Percentiles rank a stretch among this genome's conserved stretches.
Evolutionary conservation across 30 jellyfish, hydroid and myxozoan genomes (phyloP).

Genomic region (Chironex yamaguchii): DNA sequence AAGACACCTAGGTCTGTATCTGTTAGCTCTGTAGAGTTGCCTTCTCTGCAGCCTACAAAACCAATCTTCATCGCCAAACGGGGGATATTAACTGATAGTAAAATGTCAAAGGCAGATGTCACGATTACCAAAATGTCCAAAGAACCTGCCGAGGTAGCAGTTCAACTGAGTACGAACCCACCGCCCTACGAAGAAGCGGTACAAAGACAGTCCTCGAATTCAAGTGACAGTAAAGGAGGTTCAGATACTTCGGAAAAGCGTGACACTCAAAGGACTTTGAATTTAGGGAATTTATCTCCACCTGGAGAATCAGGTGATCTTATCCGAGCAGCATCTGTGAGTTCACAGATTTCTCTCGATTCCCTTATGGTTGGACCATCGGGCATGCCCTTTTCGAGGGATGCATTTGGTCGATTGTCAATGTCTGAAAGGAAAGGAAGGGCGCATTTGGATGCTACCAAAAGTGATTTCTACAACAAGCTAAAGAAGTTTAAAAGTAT

Average conservation of each 20-base stretch:
- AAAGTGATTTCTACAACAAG: slow-evolving; percentile 82
- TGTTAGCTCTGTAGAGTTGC: slow-evolving; percentile 79
- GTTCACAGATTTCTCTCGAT: slow-evolving; percentile 90
- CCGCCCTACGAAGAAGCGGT: not conserved
- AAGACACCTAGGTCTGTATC: slow-evolving; percentile 69
- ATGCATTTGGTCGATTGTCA: slow-evolving; percentile 94
- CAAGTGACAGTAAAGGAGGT: not conserved
- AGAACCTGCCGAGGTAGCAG: not conserved
- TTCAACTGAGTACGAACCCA: not conserved
- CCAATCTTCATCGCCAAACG: slow-evolving; percentile 45
- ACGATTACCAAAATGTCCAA: not conserved
- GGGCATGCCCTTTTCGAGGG: slow-evolving; percentile 92
- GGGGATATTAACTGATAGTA: not conserved
- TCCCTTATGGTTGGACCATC: slow-evolving; percentile 90
- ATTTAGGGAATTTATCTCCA: not conserved
- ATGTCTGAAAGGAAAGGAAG: slow-evolving; percentile 98
- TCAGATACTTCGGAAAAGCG: not conserved
- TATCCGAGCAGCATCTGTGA: slow-evolving; percentile 74
- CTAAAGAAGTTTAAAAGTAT: slow-evolving; percentile 85
- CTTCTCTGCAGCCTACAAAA: slow-evolving; percentile 62
- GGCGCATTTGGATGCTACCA: slow-evolving; percentile 97
- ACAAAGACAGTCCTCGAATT: not conserved
- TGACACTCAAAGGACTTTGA: not conserved
- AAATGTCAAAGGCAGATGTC: not conserved
- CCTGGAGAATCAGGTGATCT: not conserved